Conservation (phyloP, 2,113 vertebrate genomes). For the Miniopterus natalensis region DNA sequence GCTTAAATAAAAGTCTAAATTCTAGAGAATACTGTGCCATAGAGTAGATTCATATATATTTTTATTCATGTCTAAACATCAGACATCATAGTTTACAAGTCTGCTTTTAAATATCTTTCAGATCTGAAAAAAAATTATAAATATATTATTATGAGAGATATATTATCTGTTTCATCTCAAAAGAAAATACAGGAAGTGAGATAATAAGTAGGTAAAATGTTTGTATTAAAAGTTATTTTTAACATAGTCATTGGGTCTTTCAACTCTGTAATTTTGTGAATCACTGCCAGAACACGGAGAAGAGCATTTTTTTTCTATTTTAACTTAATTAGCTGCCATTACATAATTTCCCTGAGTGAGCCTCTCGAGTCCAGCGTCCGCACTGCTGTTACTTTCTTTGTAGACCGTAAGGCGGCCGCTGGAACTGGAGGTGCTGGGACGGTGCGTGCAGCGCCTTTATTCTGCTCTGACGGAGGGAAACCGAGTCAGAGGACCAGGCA, state of each 20-base stretch:
- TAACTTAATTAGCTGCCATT: slow-evolving; percentile 45
- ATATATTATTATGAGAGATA: not conserved
- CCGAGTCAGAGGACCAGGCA: slow-evolving; percentile 77
- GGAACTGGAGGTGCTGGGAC: slow-evolving; percentile 63
- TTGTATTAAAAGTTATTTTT: not conserved
- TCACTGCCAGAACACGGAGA: not conserved
- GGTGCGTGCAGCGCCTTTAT: slow-evolving; percentile 52
- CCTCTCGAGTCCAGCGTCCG: not conserved
- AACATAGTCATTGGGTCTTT: not conserved
- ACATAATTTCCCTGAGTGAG: not conserved
- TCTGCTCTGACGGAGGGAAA: slow-evolving; percentile 70
- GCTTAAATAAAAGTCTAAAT: not conserved
- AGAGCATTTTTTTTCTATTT: not conserved
- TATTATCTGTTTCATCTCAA: not conserved
- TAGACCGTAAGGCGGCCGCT: not conserved
- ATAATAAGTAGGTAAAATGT: not conserved
- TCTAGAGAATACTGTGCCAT: not conserved
- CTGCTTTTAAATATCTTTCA: not conserved
- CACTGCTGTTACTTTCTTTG: slow-evolving; percentile 52
- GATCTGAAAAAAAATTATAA: not conserved
- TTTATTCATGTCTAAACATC: not conserved
- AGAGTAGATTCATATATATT: not conserved
- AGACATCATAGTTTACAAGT: not conserved
- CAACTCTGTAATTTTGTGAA: not conserved
- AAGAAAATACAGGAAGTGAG: not conserved